Evolutionary conservation across 2,888 invertebrate genomes (phyloP).

Genomic region (Parnassius mnemosyne): DNA sequence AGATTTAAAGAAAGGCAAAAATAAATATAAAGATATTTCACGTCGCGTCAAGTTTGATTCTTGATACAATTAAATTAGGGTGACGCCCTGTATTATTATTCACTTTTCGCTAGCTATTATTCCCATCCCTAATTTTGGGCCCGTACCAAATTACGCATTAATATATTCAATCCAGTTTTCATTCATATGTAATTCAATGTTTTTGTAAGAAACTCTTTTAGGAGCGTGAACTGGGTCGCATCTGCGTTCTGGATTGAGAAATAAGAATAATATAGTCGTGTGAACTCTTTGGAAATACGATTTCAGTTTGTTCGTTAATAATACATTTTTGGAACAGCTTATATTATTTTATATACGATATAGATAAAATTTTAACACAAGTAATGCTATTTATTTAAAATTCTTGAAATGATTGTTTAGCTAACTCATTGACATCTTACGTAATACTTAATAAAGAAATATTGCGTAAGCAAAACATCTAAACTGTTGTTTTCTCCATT

Average conservation of each 20-base stretch:
- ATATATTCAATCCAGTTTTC: slow-evolving; percentile 77
- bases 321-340: background rate
- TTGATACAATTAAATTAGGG: slow-evolving; percentile 59
- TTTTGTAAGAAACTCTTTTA: slow-evolving; percentile 67
- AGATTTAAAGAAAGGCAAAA: background rate
- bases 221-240: slow-evolving; percentile 70
- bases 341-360: no score
- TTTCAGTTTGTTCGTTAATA: slow-evolving; percentile 3
- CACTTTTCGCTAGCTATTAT: slow-evolving; percentile 70
- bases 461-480: no score
- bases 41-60: slow-evolving; percentile 63
- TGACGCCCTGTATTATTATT: slow-evolving; percentile 52
- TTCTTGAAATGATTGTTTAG: no score
- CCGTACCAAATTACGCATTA: slow-evolving; percentile 75
- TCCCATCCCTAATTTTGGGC: slow-evolving; percentile 69
- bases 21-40: slow-evolving; percentile 33
- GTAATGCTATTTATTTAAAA: no score
- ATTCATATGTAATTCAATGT: slow-evolving; percentile 75
- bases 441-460: no score
- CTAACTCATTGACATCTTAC: no score
- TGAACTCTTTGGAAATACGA: slow-evolving; percentile 44
- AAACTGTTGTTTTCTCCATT: no score
- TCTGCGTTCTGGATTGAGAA: slow-evolving; percentile 71
- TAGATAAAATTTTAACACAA: no score
- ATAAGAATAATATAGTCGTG: slow-evolving; percentile 66